Conservation (phyloP, 2,797 vertebrate genomes). For the Acestrorhynchus altus region DNA sequence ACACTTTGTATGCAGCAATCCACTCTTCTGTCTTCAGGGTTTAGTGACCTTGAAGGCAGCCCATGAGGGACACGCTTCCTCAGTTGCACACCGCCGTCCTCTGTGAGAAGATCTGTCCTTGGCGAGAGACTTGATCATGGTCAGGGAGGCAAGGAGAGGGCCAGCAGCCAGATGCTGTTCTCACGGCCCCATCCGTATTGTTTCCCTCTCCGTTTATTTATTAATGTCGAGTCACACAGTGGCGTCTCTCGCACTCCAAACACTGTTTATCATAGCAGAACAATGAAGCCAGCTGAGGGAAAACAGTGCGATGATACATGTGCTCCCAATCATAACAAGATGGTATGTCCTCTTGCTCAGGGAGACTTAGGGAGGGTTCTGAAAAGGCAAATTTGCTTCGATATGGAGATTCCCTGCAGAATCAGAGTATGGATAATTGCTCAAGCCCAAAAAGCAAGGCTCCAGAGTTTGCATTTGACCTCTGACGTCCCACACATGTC, state of each 20-base stretch:
- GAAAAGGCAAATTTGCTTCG: background rate
- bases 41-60: conserved; percentile 41
- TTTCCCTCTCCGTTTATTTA: conserved; percentile 57
- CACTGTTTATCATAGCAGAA: conserved; percentile 56
- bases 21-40: background rate
- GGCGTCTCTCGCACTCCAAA: conserved; percentile 44
- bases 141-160: conserved; percentile 31
- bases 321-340: conserved; percentile 18
- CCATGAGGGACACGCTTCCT: conserved; percentile 28
- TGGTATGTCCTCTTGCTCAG: conserved; percentile 9
- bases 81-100: conserved; percentile 26
- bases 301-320: conserved; percentile 36
- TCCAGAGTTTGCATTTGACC: too few species aligned
- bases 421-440: background rate
- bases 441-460: too few species aligned
- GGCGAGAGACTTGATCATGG: conserved; percentile 41
- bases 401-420: background rate
- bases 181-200: conserved; percentile 54
- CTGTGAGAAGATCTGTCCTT: conserved; percentile 48
- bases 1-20: background rate
- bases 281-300: conserved; percentile 32
- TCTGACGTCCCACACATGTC: too few species aligned
- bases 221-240: conserved; percentile 50
- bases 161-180: conserved; percentile 54
- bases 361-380: background rate